These are phyloP conservation scores for Panurus biarmicus DNA, from an alignment of 2,113 vertebrate species.

Conservation along the genomic window DNA sequence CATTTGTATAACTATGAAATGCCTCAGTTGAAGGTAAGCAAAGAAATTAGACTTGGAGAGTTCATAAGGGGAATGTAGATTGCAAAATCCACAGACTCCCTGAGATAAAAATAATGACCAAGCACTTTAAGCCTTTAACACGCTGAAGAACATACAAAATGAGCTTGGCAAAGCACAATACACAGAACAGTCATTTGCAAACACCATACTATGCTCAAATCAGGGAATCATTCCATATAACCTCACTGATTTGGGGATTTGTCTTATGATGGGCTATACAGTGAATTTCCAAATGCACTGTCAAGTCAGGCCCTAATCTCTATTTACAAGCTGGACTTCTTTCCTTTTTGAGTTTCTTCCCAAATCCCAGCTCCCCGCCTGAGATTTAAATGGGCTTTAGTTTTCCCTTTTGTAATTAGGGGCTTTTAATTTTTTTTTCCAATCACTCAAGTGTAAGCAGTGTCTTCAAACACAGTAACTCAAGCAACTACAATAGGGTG, in stretches of 20 bases:
- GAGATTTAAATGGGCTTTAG: neutral
- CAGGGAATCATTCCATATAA: neutral
- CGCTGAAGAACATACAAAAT: conserved; percentile 10
- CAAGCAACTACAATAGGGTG: neutral
- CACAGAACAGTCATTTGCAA: neutral
- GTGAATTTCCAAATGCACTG: neutral
- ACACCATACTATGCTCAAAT: neutral
- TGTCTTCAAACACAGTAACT: neutral
- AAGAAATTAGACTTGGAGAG: conserved; percentile 46
- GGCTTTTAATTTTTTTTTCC: neutral
- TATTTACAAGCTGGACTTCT: neutral
- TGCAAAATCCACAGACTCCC: conserved; percentile 38
- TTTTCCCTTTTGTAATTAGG: neutral
- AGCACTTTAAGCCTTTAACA: neutral
- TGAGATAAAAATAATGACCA: conserved; percentile 46
- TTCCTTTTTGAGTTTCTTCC: neutral
- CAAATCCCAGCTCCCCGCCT: neutral
- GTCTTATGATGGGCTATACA: neutral
- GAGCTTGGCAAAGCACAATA: conserved; percentile 7
- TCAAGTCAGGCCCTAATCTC: neutral
- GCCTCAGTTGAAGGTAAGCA: conserved; percentile 52
- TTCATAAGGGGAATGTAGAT: conserved; percentile 31
- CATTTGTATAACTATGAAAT: conserved; percentile 54
- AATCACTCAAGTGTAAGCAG: neutral
- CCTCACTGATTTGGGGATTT: neutral